Conservation (phyloP, 2,888 invertebrate species). For the Poecilobothrus nobilitatus region DNA sequence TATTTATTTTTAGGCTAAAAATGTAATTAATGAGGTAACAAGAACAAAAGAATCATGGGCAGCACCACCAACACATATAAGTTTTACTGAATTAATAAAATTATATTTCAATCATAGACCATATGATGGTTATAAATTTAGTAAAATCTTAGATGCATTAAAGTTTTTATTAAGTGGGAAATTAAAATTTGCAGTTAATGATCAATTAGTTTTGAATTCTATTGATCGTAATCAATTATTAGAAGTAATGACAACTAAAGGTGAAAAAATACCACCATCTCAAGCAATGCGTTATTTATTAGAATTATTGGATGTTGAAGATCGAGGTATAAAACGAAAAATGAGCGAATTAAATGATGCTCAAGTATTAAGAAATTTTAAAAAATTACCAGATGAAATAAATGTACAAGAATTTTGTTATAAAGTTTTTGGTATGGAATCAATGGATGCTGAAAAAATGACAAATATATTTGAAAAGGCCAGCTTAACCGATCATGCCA, state of each 20-base stretch:
- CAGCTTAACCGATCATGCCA: too few relatives aligned
- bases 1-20: constrained; percentile 45
- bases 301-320: constrained; percentile 15
- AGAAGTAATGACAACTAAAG: constrained; percentile 19
- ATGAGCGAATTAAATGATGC: neutral
- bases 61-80: constrained; percentile 36
- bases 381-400: neutral
- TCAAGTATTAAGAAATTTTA: constrained; percentile 3
- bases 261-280: constrained; percentile 17
- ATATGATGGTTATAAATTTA: constrained; percentile 47
- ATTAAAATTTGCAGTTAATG: neutral
- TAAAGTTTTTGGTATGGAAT: neutral
- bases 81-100: constrained; percentile 58
- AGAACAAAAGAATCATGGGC: constrained; percentile 1
- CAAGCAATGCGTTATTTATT: constrained; percentile 20
- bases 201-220: neutral
- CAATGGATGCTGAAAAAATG: neutral
- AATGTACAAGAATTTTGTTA: neutral
- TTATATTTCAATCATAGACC: constrained; percentile 60
- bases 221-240: constrained; percentile 16
- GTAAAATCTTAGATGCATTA: constrained; percentile 39
- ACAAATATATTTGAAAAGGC: neutral
- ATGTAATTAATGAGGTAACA: constrained; percentile 51
- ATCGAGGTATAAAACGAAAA: neutral
- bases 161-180: constrained; percentile 16